Conservation (phyloP, 2,797 vertebrate species). For the Phylloscopus collybita region DNA sequence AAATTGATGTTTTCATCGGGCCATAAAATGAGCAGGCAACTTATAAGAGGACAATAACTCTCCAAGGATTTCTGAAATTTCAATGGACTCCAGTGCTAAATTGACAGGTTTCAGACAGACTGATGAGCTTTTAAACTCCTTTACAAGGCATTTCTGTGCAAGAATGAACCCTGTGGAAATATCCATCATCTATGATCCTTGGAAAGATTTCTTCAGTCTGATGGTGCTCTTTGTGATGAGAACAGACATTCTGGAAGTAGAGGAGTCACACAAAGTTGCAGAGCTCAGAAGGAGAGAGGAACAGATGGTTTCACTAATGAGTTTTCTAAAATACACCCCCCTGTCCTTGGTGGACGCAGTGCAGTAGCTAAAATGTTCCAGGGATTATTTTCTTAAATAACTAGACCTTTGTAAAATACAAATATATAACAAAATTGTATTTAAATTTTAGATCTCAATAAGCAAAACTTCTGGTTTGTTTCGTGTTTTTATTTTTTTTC, state of each 20-base stretch:
- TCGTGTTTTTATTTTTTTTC: neutral
- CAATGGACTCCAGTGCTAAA: neutral
- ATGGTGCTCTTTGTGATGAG: neutral
- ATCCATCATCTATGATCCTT: neutral
- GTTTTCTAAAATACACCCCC: constrained; percentile 30
- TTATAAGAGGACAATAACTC: neutral
- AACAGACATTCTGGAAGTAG: constrained; percentile 19
- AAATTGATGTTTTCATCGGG: neutral
- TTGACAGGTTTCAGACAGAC: neutral
- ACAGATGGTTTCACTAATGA: constrained; percentile 64
- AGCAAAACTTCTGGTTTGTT: neutral
- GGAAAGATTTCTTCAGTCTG: neutral
- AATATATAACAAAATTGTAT: neutral
- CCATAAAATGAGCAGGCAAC: neutral
- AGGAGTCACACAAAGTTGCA: constrained; percentile 32
- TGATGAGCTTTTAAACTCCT: neutral
- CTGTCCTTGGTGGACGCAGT: constrained; percentile 2
- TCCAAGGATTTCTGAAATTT: neutral
- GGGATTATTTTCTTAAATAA: neutral
- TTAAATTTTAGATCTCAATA: neutral
- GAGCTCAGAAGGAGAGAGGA: constrained; percentile 11
- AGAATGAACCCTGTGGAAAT: neutral
- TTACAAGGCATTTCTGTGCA: neutral
- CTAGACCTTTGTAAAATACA: neutral
- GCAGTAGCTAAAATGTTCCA: constrained; percentile 6